phyloP scores from a whole-genome alignment of 2,888 invertebrate species.

The Rhyacophila evoluta region DNA sequence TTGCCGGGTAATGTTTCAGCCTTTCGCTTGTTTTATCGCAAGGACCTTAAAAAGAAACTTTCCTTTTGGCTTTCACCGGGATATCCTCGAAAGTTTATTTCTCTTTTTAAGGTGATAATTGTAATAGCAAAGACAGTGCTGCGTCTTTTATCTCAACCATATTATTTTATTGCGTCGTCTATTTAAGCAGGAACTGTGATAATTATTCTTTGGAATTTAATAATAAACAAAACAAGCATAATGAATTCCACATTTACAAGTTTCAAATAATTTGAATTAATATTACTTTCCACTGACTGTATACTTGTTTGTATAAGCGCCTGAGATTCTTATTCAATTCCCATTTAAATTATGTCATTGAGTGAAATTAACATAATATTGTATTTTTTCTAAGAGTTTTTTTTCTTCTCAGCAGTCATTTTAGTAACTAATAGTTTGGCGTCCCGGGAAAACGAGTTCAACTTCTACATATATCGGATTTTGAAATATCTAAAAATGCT shows the following conservation, averaged over 20 bases:
- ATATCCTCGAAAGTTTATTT: conserved; percentile 7
- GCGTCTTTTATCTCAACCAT: neutral
- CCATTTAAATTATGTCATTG: no score
- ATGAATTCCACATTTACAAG: neutral
- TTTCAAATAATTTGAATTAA: no score
- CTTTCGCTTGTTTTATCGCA: conserved; percentile 21
- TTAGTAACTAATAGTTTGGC: no score
- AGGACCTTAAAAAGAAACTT: conserved; percentile 14
- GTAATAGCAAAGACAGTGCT: neutral
- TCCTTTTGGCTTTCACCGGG: conserved; percentile 1
- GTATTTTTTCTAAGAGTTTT: no score
- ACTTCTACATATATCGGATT: no score
- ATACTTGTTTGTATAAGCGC: no score
- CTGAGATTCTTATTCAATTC: no score
- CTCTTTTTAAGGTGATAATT: conserved; percentile 24
- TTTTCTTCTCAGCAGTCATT: no score
- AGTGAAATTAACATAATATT: no score
- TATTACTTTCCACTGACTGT: no score
- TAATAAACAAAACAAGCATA: neutral
- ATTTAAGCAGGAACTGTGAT: neutral
- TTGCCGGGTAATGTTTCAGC: conserved; percentile 21
- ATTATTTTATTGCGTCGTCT: neutral
- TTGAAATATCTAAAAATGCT: no score
- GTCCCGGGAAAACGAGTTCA: no score
- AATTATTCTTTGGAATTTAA: neutral